Evolutionary conservation across 2,797 vertebrate species (phyloP), one percentile per base, ranked within the genome.

Genomic region (Dendrocincla tyrannina): DNA sequence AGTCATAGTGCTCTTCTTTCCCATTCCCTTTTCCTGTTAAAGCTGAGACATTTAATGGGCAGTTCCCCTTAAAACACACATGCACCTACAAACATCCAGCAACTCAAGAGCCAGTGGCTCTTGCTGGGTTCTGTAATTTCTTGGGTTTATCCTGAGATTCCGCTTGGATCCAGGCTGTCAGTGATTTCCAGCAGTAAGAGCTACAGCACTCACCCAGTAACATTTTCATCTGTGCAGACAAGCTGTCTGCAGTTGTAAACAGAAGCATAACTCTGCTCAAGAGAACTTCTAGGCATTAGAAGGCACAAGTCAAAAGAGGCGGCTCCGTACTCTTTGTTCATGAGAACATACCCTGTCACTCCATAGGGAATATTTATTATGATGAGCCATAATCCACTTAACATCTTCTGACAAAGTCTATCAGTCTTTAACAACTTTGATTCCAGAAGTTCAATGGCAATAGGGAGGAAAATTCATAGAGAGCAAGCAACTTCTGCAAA

Each of bases 1-100:
- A 55, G 53, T 66, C 64, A 25, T 14, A 78, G 60, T 9, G 24
- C 55, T 96, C 88, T 80, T 94, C 85, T 76, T 82, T 74, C 79
- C 59, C 4, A 0, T 75, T 66, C 86, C 52, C 89, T 53, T 72
- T 73, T 84, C 85, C 37, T 91, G 2, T 49, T 70, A 90, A 93
- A 95, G 64, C 52, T 4, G 50, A 93, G 83, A 79, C 67, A 35
- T 87, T 95, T 88, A 86, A 91, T 4, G 56, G 82, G 58, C 91
- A 76, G 70, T 22, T 70, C 42, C 37, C 67, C 59, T 52, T 67
- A 73, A 93, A 80, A 95, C 13, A 16, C 67, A 78, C 64, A 56
- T 20, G 52, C 49, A 80, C 76, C 91, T 63, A 53, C 73, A 88
- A 91, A 89, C 64, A 89, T 85, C 77, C 55, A 53, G 86, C 37